Percentiles rank a stretch among this genome's conserved stretches.
These are phyloP conservation scores for Leptinotarsa lineolata DNA, from an alignment of 1,140 invertebrate genomes.

Conservation along the genomic window DNA sequence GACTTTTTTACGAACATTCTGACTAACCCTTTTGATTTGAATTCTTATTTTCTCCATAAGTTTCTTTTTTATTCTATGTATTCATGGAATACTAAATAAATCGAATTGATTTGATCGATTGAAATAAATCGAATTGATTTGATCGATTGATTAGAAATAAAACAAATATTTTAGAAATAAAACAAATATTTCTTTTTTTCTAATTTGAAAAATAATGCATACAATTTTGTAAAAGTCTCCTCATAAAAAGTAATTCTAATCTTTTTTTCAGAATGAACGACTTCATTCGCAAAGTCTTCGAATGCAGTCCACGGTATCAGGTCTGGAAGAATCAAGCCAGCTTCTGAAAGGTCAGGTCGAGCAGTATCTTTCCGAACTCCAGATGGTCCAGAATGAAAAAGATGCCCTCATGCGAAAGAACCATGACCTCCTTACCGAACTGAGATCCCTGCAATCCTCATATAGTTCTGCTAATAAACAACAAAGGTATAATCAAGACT, in stretches of 20 bases:
- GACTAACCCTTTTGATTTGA: too few species aligned
- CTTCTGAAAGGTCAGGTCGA: conserved; percentile 40
- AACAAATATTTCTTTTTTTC: background rate
- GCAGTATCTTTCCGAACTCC: conserved; percentile 41
- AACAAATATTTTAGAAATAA: background rate
- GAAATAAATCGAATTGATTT: too few species aligned
- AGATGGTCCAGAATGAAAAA: conserved; percentile 43
- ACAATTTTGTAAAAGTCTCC: too few species aligned
- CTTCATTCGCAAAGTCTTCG: conserved; percentile 34
- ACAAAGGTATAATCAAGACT: conserved; percentile 37
- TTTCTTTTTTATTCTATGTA: too few species aligned
- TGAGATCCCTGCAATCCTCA: conserved; percentile 40
- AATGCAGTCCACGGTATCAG: conserved; percentile 33
- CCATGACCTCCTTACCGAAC: conserved; percentile 37
- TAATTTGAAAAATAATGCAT: too few species aligned
- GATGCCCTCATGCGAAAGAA: conserved; percentile 41
- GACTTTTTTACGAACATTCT: too few species aligned
- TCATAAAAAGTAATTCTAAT: too few species aligned
- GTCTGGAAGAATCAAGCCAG: conserved; percentile 39
- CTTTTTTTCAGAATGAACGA: conserved; percentile 42
- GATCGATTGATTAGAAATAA: background rate
- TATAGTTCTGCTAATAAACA: conserved; percentile 27
- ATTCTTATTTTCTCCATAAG: too few species aligned
- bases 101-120: too few species aligned
- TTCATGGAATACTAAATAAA: too few species aligned